These are phyloP conservation scores for Sminthurinus signatus DNA, from an alignment of 1,140 invertebrate species.

Conservation along the genomic window DNA sequence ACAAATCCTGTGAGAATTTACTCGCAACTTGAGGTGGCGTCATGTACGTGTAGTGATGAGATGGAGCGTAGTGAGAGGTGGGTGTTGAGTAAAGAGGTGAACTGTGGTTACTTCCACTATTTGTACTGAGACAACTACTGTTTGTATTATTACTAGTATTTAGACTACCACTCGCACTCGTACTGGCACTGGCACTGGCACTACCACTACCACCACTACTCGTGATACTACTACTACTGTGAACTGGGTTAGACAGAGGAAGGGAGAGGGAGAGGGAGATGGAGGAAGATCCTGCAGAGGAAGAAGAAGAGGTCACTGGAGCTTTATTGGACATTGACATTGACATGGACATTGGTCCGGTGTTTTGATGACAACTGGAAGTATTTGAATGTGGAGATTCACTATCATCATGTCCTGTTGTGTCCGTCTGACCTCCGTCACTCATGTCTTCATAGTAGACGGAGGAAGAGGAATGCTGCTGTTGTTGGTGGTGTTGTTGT, in stretches of 20 bases:
- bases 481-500: too few relatives aligned
- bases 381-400: slow-evolving; percentile 4
- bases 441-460: slow-evolving; percentile 29
- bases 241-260: too few relatives aligned
- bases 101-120: too few relatives aligned
- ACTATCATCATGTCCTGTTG: slow-evolving; percentile 13
- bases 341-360: too few relatives aligned
- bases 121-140: neutral
- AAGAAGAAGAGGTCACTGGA: neutral
- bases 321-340: too few relatives aligned
- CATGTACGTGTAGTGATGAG: slow-evolving; percentile 1
- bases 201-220: too few relatives aligned
- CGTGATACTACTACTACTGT: too few relatives aligned
- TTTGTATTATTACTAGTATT: too few relatives aligned
- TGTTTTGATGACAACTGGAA: neutral
- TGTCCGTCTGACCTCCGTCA: slow-evolving; percentile 19
- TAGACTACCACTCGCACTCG: too few relatives aligned
- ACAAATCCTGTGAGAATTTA: neutral
- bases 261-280: too few relatives aligned
- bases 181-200: too few relatives aligned
- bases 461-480: too few relatives aligned
- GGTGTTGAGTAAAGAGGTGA: slow-evolving; percentile 1
- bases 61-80: neutral
- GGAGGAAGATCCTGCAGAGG: neutral
- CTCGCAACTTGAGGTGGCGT: neutral